phyloP scores from a whole-genome alignment of 2,797 vertebrate species.

The Pseudochromis fuscus region DNA sequence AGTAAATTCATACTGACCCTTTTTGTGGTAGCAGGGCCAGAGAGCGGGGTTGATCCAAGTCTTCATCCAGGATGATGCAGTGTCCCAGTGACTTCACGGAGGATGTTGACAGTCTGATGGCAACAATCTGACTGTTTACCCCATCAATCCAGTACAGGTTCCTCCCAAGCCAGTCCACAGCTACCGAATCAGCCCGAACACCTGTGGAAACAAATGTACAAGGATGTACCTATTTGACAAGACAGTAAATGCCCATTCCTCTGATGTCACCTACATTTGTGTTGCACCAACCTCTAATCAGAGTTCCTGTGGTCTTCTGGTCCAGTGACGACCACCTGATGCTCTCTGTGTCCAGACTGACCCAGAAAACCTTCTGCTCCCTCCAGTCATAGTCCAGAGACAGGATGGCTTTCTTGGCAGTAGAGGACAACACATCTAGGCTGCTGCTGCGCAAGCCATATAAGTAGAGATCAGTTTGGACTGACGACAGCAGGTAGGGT shows the following conservation, averaged over 20 bases:
- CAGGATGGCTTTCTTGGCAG: constrained; percentile 84
- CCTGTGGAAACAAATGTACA: constrained; percentile 75
- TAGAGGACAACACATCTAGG: constrained; percentile 82
- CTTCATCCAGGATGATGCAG: constrained; percentile 86
- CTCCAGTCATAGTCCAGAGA: constrained; percentile 91
- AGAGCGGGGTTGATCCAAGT: constrained; percentile 88
- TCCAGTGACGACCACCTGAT: constrained; percentile 90
- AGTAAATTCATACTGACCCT: constrained; percentile 81
- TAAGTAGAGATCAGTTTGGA: constrained; percentile 87
- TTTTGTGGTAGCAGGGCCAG: constrained; percentile 89
- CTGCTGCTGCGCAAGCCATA: constrained; percentile 85
- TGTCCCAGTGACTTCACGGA: constrained; percentile 78
- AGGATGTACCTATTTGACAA: background rate
- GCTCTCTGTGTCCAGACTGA: constrained; percentile 85
- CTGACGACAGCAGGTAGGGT: constrained; percentile 84
- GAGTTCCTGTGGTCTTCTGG: constrained; percentile 84
- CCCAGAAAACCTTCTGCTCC: constrained; percentile 91
- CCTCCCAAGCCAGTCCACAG: constrained; percentile 92
- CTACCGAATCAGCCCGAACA: constrained; percentile 88
- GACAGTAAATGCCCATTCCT: background rate
- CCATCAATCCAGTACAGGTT: constrained; percentile 94
- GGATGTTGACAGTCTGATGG: constrained; percentile 75
- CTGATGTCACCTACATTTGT: background rate
- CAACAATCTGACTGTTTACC: constrained; percentile 86
- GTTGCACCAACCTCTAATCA: constrained; percentile 87